A percentile compares a stretch with the other conserved stretches of the same genome.
These are phyloP conservation scores for Argynnis bischoffii DNA, from an alignment of 2,888 invertebrate species.

Conservation along the genomic window DNA sequence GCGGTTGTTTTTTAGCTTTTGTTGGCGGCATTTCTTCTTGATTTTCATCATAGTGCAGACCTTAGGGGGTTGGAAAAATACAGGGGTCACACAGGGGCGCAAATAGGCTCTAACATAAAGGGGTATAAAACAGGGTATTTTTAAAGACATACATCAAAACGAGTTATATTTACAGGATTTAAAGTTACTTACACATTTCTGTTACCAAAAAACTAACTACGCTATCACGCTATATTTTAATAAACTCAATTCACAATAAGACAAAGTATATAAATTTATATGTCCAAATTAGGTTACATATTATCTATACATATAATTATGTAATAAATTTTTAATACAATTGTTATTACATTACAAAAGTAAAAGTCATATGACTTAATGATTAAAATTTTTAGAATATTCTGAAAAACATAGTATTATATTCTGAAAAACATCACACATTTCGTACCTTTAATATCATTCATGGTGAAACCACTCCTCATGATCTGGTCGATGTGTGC, in stretches of 20 bases:
- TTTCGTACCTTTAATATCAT: conserved; percentile 91
- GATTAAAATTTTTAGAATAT: too few relatives aligned
- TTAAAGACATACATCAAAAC: background rate
- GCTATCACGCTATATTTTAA: background rate
- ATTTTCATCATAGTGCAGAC: conserved; percentile 93
- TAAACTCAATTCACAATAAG: too few relatives aligned
- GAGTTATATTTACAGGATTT: conserved; percentile 10
- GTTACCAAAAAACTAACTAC: conserved; percentile 1
- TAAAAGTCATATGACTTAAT: too few relatives aligned
- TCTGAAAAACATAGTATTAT: too few relatives aligned
- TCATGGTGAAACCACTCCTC: conserved; percentile 95
- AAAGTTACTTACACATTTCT: background rate
- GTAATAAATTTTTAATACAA: too few relatives aligned
- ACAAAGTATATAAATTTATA: too few relatives aligned
- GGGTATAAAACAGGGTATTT: background rate
- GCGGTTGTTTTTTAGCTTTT: conserved; percentile 82
- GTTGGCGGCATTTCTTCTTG: conserved; percentile 66
- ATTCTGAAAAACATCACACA: too few relatives aligned
- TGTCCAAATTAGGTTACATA: too few relatives aligned
- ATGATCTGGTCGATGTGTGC: conserved; percentile 95
- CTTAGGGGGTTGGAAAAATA: conserved; percentile 65
- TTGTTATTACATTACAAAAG: too few relatives aligned
- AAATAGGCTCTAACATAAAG: conserved; percentile 15
- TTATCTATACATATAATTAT: too few relatives aligned
- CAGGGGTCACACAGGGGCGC: conserved; percentile 30